Base-by-base conservation (phyloP, 2,888 invertebrate species). In the Trimorus sp. region DNA sequence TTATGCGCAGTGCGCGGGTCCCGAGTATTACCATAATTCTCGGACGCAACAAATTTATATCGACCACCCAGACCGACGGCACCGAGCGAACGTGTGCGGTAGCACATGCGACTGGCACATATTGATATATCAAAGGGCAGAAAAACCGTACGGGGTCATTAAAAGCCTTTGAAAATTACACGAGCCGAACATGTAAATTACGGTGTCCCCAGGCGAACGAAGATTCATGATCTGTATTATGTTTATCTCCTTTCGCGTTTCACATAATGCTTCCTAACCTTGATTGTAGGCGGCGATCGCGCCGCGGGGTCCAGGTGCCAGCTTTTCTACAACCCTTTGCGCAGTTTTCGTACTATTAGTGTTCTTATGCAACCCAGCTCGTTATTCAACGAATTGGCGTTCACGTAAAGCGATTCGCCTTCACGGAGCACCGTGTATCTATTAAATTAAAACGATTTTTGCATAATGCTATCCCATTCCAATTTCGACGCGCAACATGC, bases 151-250 rank as follows among this genome's bases (percentile, higher is more conserved):
- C 49, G 59, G 45, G 85, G 77, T 84, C 85, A 85, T 86, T 85
- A 85, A 88, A 87, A 88, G 77, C 81, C 66, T 83, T 89, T 87
- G 82, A 88, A 87, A 88, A 91, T 91, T 89, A 89, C 87, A 88
- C 84, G 89, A 89, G 89, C 90, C 86, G 86, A 87, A 83, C 85
- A 91, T 91, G 90, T 87, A 89, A 91, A 91, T 91, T 88, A 84
- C 84, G 73, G 87, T 90, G 91, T 91, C 91, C 90, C 89, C 90
- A 86, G 86, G 85, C 81, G 80, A 68, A 80, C 69, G 69, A 76
- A 79, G 85, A 86, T 85, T 86, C 85, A 87, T 86, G 86, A 86
- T 85, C 85, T 84, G 85, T 84, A 80, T 84, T 63, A 49, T 65
- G 62, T 73, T 84, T 63, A 49, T 65, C 53, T 73, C 63, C 69